These are phyloP conservation scores for Clarias laeviceps DNA, from an alignment of 2,797 vertebrate species.

Conservation along the genomic window DNA sequence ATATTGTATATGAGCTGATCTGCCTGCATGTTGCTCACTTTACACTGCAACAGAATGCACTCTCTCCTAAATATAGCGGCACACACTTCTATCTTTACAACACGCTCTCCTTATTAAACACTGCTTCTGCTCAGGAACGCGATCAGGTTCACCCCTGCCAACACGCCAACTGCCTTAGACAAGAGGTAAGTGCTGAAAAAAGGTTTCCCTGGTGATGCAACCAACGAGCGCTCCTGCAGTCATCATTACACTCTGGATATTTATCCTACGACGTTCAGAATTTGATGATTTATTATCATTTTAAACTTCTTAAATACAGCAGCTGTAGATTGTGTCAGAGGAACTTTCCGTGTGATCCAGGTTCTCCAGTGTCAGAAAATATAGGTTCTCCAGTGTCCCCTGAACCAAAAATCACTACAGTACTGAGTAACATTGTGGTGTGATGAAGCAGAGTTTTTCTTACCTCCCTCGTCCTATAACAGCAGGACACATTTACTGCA, in stretches of 20 bases:
- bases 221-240: neutral
- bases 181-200: slow-evolving; percentile 63
- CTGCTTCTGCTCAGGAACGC: slow-evolving; percentile 47
- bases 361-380: neutral
- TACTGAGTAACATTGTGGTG: neutral
- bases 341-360: neutral
- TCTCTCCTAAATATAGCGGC: slow-evolving; percentile 47
- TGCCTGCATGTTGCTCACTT: slow-evolving; percentile 19
- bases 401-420: neutral
- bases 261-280: slow-evolving; percentile 18
- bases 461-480: neutral
- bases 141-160: slow-evolving; percentile 43
- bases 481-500: neutral
- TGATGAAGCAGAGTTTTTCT: neutral
- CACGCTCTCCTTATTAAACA: slow-evolving; percentile 49
- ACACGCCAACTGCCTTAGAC: slow-evolving; percentile 16
- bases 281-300: neutral
- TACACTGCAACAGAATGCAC: slow-evolving; percentile 27
- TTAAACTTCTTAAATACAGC: neutral
- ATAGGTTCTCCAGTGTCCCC: neutral
- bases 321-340: neutral
- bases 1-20: neutral
- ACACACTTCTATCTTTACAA: slow-evolving; percentile 33
- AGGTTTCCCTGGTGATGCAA: neutral
- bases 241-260: neutral